phyloP scores from a whole-genome alignment of 2,113 vertebrate genomes.

The Lophius piscatorius region DNA sequence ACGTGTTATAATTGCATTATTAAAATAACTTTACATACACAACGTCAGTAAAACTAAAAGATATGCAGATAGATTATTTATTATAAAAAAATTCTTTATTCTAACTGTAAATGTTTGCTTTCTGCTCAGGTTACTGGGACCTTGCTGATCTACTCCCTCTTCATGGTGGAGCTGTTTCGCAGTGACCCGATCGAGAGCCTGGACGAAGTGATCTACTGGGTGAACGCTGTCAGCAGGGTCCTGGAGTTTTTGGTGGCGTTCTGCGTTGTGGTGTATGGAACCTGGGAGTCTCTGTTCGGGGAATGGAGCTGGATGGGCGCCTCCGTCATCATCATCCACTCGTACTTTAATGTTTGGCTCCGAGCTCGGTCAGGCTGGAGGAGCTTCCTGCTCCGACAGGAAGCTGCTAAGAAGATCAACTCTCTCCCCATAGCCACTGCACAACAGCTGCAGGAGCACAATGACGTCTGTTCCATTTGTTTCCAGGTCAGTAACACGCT shows the following conservation, averaged over 20 bases:
- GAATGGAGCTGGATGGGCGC: slow-evolving; percentile 93
- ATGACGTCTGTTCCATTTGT: slow-evolving; percentile 89
- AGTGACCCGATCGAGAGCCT: slow-evolving; percentile 80
- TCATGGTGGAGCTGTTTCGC: slow-evolving; percentile 85
- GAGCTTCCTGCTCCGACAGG: slow-evolving; percentile 86
- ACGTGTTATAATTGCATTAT: too few relatives aligned
- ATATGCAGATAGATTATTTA: too few relatives aligned
- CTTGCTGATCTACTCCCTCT: slow-evolving; percentile 86
- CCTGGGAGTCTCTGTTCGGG: slow-evolving; percentile 86
- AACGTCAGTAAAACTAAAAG: too few relatives aligned
- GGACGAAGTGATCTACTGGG: slow-evolving; percentile 87
- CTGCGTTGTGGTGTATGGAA: slow-evolving; percentile 87
- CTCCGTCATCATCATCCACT: slow-evolving; percentile 87
- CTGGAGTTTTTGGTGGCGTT: slow-evolving; percentile 90
- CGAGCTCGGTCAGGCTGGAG: slow-evolving; percentile 87
- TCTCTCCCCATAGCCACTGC: slow-evolving; percentile 79
- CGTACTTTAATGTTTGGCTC: slow-evolving; percentile 91
- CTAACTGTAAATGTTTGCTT: not conserved
- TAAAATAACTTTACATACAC: too few relatives aligned
- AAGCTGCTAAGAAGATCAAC: slow-evolving; percentile 86
- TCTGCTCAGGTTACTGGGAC: slow-evolving; percentile 83
- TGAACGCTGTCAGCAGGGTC: slow-evolving; percentile 84
- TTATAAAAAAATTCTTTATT: too few relatives aligned
- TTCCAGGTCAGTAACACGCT: slow-evolving; percentile 81
- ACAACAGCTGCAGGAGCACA: slow-evolving; percentile 77